A percentile compares a stretch with the other conserved stretches of the same genome.
Evolutionary conservation across 2,113 vertebrate genomes (phyloP).

Genomic region (Centrocercus urophasianus): DNA sequence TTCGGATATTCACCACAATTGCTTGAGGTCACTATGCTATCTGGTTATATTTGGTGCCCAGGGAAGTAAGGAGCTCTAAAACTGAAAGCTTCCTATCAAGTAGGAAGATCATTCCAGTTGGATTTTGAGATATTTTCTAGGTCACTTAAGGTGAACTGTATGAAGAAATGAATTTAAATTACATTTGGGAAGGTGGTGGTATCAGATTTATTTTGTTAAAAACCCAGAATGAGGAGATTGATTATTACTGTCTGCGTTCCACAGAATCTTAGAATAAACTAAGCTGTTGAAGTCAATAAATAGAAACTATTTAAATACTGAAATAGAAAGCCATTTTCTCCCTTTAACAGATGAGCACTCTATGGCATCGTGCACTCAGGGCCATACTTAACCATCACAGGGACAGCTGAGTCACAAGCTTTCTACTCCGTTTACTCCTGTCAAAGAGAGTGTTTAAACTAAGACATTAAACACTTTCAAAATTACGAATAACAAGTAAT

Average conservation of each 20-base stretch:
- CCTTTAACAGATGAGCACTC: not conserved
- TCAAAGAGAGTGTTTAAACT: not conserved
- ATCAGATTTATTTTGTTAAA: not conserved
- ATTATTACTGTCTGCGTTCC: not conserved
- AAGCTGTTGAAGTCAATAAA: not conserved
- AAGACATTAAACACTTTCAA: not conserved
- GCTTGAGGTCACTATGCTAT: not conserved
- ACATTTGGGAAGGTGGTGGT: not conserved
- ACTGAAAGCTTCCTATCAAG: not conserved
- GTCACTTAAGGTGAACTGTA: not conserved
- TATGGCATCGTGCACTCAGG: not conserved
- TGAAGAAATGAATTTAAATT: not conserved
- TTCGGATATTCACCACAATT: slow-evolving; percentile 17
- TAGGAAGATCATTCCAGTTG: not conserved
- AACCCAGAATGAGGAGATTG: not conserved
- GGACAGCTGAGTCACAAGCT: accelerated
- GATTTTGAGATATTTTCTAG: not conserved
- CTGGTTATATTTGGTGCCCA: not conserved
- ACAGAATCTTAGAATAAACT: not conserved
- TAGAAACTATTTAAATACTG: not conserved
- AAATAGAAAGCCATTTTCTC: not conserved
- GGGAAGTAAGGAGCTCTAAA: not conserved
- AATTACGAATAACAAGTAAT: not conserved
- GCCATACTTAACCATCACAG: not conserved
- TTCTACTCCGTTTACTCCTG: not conserved